Percentiles rank a stretch among this genome's conserved stretches.
These are phyloP conservation scores for Donacobius atricapilla DNA, from an alignment of 2,113 vertebrate species.

Conservation along the genomic window DNA sequence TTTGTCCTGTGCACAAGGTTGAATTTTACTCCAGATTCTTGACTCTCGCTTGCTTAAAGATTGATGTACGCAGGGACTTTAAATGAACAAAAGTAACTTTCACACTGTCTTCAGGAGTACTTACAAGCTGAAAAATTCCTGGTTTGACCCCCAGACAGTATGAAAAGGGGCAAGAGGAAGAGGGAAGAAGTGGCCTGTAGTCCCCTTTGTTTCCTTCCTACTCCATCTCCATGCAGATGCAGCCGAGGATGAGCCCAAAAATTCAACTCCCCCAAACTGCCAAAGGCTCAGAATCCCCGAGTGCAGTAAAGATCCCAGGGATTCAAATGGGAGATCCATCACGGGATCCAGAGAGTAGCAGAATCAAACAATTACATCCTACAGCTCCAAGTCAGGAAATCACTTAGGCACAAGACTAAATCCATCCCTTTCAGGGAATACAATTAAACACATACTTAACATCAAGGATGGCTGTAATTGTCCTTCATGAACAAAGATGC, in stretches of 20 bases:
- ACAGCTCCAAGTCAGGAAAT: slow-evolving; percentile 15
- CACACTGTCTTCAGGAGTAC: neutral
- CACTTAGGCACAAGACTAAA: neutral
- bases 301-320: neutral
- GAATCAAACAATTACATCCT: neutral
- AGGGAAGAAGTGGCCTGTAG: neutral
- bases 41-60: neutral
- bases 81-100: neutral
- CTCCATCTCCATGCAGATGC: neutral
- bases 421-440: neutral
- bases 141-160: neutral
- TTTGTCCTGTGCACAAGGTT: neutral
- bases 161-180: neutral
- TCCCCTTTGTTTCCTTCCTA: neutral
- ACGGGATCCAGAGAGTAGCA: neutral
- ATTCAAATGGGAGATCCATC: neutral
- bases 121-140: neutral
- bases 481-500: neutral
- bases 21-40: neutral
- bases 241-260: slow-evolving; percentile 2
- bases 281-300: neutral
- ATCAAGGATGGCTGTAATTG: neutral
- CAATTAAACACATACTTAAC: slow-evolving; percentile 19
- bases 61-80: neutral
- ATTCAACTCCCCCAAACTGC: neutral